Evolutionary conservation across 2,797 vertebrate species (phyloP), one percentile per base, ranked within the genome.

Genomic region (Fistularia commersonii): DNA sequence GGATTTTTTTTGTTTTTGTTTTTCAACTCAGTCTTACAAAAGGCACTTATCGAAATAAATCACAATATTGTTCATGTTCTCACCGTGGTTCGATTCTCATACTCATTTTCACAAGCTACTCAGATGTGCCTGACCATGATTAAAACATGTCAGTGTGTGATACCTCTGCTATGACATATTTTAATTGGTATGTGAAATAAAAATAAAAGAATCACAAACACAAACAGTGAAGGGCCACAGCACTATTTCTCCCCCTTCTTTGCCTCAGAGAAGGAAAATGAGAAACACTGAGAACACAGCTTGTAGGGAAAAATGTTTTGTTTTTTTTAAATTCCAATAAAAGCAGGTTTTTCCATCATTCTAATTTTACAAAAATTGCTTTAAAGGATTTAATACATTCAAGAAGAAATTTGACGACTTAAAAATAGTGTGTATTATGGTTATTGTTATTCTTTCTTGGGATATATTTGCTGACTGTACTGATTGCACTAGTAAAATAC

Each of bases 1-100:
- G 87, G 87, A 87, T 90, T 85, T 86, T 86, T 83, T 91, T 91
- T 80, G 90, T 89, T 90, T 88, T 83, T 81, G 80, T 80, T 87
- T 84, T 83, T 65, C 57, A 67, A 84, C 54, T 61, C 61, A 66
- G 76, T 74, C 72, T 71, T 48, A 50, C 77, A 77, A 81, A 86
- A 82, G 74, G 72, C 67, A 81, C 79, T 88, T 87, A 89, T 88
- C 87, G 85, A 88, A 88, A 87, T 88, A 63, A 90, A 89, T 90
- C 81, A 88, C 81, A 79, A 81, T 79, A 86, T 82, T 89, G 83
- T 88, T 88, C 87, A 87, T 83, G 82, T 83, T 82, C 51, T 64
- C 69, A 66, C 80, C 68, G 56, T 60, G 68, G 72, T 79, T 76
- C 72, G 50, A 72, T 73, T 79, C 72, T 52, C 72, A 61, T 68